These are phyloP conservation scores for Gari tellinella DNA, from an alignment of 2,888 invertebrate genomes.

Conservation along the genomic window DNA sequence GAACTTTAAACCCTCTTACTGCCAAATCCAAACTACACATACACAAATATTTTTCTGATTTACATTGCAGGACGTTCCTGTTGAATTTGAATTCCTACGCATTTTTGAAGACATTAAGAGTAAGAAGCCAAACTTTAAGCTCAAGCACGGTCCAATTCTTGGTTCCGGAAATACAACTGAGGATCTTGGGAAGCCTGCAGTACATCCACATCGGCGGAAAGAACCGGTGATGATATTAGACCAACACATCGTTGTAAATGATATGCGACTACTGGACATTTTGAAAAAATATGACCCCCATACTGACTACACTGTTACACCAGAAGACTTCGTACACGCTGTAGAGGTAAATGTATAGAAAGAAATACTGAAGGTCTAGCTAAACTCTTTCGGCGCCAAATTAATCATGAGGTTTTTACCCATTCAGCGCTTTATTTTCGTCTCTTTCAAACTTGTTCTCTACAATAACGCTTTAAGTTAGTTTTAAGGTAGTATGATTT, in stretches of 20 bases:
- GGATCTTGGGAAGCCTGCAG: constrained; percentile 80
- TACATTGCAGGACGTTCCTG: constrained; percentile 80
- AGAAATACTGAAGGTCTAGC: neutral
- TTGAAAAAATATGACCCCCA: constrained; percentile 77
- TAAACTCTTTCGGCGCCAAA: no score
- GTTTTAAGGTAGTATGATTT: no score
- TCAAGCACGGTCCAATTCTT: constrained; percentile 79
- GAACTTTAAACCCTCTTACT: no score
- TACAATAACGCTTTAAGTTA: no score
- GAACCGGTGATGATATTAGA: constrained; percentile 77
- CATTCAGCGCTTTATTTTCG: no score
- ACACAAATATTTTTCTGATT: no score
- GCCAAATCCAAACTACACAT: no score
- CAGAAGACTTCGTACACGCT: constrained; percentile 78
- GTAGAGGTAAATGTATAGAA: constrained; percentile 69
- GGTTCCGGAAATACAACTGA: constrained; percentile 82
- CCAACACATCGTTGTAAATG: constrained; percentile 82
- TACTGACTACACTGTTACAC: constrained; percentile 70
- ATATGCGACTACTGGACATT: constrained; percentile 78
- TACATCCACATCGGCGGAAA: constrained; percentile 75
- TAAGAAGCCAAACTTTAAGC: constrained; percentile 73
- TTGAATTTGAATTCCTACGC: constrained; percentile 82
- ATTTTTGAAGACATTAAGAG: constrained; percentile 79
- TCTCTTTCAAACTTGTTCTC: no score
- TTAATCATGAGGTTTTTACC: no score